A percentile compares a stretch with the other conserved stretches of the same genome.
Conservation (phyloP, 2,888 invertebrate species). For the Autographa pulchrina region DNA sequence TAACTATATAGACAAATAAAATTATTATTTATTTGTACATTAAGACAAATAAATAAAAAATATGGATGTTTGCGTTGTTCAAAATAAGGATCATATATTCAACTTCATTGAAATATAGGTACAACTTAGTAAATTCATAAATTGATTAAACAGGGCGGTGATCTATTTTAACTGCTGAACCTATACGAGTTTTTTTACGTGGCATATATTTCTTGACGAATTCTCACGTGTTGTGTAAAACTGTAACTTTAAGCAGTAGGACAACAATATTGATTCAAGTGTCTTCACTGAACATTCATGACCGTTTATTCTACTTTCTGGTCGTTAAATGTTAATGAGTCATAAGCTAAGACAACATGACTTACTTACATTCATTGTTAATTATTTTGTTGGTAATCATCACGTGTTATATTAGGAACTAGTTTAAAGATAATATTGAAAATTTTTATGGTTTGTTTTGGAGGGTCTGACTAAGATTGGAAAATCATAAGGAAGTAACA, state of each 20-base stretch:
- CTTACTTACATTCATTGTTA: not conserved
- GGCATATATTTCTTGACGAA: not conserved
- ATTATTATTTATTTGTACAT: no score
- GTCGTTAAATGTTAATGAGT: constrained; percentile 44
- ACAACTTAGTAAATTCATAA: not conserved
- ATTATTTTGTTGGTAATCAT: not conserved
- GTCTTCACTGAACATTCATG: constrained; percentile 31
- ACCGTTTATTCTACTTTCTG: constrained; percentile 29
- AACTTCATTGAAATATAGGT: not conserved
- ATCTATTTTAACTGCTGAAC: no score
- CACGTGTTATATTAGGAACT: not conserved
- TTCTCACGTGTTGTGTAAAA: constrained; percentile 11
- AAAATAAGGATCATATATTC: not conserved
- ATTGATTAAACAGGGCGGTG: not conserved
- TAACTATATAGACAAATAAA: no score
- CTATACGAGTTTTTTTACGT: not conserved
- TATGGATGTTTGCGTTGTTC: no score
- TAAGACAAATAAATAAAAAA: no score
- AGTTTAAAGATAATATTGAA: no score
- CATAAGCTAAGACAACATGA: constrained; percentile 22
- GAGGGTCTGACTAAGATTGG: no score
- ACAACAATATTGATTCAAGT: constrained; percentile 55
- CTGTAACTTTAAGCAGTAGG: constrained; percentile 15
- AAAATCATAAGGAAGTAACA: no score
- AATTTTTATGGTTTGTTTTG: no score